Evolutionary conservation across 2,113 vertebrate genomes (phyloP), one percentile per base, ranked within the genome.

Genomic region (Macroglossus sobrinus): DNA sequence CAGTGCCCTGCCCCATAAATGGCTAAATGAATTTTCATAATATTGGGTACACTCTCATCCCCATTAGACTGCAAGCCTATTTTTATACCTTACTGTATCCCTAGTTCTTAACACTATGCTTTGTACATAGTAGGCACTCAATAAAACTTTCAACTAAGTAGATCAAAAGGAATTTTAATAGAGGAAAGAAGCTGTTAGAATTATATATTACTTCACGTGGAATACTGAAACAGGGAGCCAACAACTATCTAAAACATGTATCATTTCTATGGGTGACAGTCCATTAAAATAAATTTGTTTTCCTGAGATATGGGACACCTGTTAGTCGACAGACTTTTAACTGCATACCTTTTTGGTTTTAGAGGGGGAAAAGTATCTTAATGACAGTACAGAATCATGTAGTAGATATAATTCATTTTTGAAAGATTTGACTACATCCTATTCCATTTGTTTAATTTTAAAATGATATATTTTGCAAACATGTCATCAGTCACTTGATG

Each of bases 261-360:
- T 64, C 14, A 22, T 78, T 81, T 91, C 59, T 89, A 35, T 35
- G 21, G n/a, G 19, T 40, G 43, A 16, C 8, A 57, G 28, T 85
- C 66, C 28, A 94, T 97, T 92, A 68, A 88, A 94, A 89, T 87
- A 71, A 72, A 82, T 15, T 47, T n/a, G 14, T 53, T 85, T 84
- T 80, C 40, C 63, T 85, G 12, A 81, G 61, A 66, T 43, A 81
- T 1, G 3, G 22, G 15, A 93, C 14, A 92, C 75, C 72, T 85
- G 40, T 68, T 14, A 74, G 4, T 47, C 24, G 30, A 50, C 35
- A 79, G 8, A 57, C 53, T 26, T 90, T 63, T 79, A 82, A 47
- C 40, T 78, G 9, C 43, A 50, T 85, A 50, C 38, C 28, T 7
- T 95, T 91, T 93, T 72, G 53, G 66, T 74, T 78, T 78, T 64